Conservation (phyloP, 1,140 invertebrate species). For the Ceratina japonica region DNA sequence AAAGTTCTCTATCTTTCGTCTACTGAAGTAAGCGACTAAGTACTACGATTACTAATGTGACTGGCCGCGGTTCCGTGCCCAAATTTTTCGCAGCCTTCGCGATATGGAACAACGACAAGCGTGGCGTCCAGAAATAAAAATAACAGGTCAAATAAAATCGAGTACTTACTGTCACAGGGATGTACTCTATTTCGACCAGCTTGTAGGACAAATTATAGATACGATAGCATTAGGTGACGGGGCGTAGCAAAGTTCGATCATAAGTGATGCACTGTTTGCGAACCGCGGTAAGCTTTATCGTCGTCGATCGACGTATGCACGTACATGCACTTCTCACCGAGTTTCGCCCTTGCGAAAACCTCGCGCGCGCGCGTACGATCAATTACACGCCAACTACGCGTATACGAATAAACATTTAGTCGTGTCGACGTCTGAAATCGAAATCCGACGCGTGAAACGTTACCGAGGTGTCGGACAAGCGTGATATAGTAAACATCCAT, state of each 20-base stretch:
- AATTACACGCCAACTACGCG: no score
- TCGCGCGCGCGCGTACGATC: no score
- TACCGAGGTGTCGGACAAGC: background rate
- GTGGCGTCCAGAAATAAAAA: constrained; percentile 57
- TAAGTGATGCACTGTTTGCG: constrained; percentile 46
- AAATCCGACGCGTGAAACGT: background rate
- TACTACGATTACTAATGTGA: no score
- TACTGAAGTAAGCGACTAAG: no score
- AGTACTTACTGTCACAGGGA: constrained; percentile 82
- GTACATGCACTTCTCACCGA: background rate
- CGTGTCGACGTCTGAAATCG: no score
- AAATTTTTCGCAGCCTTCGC: constrained; percentile 51
- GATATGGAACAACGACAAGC: constrained; percentile 40
- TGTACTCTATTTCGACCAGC: constrained; percentile 84
- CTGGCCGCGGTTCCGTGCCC: constrained; percentile 61
- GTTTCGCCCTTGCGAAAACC: no score
- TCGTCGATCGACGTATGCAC: background rate
- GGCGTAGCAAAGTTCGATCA: constrained; percentile 57
- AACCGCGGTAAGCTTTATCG: constrained; percentile 34
- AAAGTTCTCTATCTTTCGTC: background rate
- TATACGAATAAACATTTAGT: no score
- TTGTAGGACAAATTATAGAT: constrained; percentile 78
- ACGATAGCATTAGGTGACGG: constrained; percentile 67
- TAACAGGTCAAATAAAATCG: constrained; percentile 64
- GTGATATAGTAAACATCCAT: constrained; percentile 8